phyloP scores from a whole-genome alignment of 2,113 vertebrate species.

The Promerops cafer region DNA sequence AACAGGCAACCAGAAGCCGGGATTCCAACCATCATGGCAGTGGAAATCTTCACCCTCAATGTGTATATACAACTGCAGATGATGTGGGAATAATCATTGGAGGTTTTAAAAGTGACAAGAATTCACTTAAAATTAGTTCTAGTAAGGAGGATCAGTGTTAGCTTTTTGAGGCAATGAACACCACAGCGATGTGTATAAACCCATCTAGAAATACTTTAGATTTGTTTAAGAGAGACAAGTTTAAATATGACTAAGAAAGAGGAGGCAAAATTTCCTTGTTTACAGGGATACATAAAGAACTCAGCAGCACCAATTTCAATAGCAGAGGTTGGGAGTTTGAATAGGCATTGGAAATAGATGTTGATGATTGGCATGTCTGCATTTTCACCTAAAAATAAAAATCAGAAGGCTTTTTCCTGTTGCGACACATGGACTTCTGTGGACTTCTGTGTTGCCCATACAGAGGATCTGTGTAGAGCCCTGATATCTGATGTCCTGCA shows the following conservation, averaged over 20 bases:
- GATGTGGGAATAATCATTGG: not conserved
- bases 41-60: not conserved
- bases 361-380: fast-evolving
- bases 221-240: not conserved
- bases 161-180: not conserved
- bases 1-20: not conserved
- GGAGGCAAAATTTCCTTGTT: not conserved
- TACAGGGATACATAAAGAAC: not conserved
- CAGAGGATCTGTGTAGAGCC: not conserved
- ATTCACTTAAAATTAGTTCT: not conserved
- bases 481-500: not conserved
- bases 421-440: not conserved
- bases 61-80: not conserved
- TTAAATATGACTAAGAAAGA: not conserved
- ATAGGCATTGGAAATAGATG: not conserved
- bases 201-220: not conserved
- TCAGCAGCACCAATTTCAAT: fast-evolving
- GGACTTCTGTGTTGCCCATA: fast-evolving
- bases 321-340: not conserved
- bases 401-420: not conserved
- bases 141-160: not conserved
- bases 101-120: not conserved
- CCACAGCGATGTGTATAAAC: not conserved
- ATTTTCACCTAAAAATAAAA: not conserved
- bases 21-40: not conserved